Evolutionary conservation across 2,797 vertebrate species (phyloP).

Genomic region (Anomalospiza imberbis): DNA sequence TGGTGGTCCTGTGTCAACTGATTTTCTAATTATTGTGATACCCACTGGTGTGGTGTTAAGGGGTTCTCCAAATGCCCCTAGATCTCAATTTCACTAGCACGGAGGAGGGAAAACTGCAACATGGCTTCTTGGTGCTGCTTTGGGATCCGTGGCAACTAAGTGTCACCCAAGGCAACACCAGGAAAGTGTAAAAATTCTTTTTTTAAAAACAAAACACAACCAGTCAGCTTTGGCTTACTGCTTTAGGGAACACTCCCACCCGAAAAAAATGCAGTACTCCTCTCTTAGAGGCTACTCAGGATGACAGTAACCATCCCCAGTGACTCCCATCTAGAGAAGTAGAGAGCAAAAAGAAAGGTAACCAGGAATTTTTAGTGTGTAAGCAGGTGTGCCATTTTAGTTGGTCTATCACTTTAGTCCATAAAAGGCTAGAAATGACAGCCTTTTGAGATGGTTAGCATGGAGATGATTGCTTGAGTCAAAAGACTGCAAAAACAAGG

Average conservation of each 20-base stretch:
- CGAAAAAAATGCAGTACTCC: neutral
- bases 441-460: neutral
- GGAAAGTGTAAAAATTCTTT: neutral
- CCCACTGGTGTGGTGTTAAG: too few relatives aligned
- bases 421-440: neutral
- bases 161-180: accelerated
- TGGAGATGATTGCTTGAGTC: neutral
- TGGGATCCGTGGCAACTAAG: accelerated
- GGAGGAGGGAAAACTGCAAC: neutral
- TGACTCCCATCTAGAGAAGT: neutral
- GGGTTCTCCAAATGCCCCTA: neutral
- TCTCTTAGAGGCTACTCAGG: neutral
- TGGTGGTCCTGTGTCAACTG: neutral
- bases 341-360: too few relatives aligned
- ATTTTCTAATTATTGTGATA: too few relatives aligned
- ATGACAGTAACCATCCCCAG: accelerated
- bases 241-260: neutral
- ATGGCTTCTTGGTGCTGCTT: neutral
- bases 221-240: neutral
- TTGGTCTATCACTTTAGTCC: neutral
- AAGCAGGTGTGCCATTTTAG: neutral
- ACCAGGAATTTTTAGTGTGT: accelerated
- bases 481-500: neutral
- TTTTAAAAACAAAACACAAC: neutral
- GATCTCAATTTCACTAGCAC: neutral